Base-by-base conservation (phyloP, 2,888 invertebrate genomes). In the Ypsolopha scabrella region DNA sequence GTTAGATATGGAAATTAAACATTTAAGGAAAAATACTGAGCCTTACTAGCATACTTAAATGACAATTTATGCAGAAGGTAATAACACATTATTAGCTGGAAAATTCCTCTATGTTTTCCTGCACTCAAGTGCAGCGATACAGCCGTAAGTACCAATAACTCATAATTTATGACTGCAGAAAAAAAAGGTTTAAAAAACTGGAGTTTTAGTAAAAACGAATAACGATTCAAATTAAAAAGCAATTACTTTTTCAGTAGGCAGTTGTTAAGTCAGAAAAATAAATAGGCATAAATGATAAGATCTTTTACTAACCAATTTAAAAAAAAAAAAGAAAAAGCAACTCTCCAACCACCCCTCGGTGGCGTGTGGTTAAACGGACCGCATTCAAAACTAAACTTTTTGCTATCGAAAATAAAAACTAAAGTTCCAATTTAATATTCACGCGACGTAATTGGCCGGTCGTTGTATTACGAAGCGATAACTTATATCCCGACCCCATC, bases 231-330 rank as follows among this genome's bases (percentile, higher is more conserved):
- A 45, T 45, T 45, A 45, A 45, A 45, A 45, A 24, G 45, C 45
- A 45, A 13, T 45, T 34, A 34, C 24, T 45, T 45, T 34, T 34
- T 10, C 6, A 45, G 8, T 24, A n/a, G 34, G 3, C 45, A 9
- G 34, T 10, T 45, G 34, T 45, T 45, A 45, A 34, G 45, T 7
- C n/a, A 33, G 34, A 45, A 43, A 44, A 45, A 45, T 45, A 45
- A 45, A 45, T 45, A 45, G 45, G 45, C 45, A 45, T 24, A 45
- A 45, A 34, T 34, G 47, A 47, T 47, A 47, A 11, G 8, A 47
- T 47, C 47, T 47, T 4, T 24, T 24, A 24, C 24, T n/a, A 37
- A 37, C 37, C 37, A 36, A 36, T 36, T 13, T 13, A n/a, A 36
- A 7, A 35, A 47, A 36, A 47, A 47, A 47, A 37, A 14, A 13